phyloP scores from a whole-genome alignment of 2,113 vertebrate species.

The Galbula dea region DNA sequence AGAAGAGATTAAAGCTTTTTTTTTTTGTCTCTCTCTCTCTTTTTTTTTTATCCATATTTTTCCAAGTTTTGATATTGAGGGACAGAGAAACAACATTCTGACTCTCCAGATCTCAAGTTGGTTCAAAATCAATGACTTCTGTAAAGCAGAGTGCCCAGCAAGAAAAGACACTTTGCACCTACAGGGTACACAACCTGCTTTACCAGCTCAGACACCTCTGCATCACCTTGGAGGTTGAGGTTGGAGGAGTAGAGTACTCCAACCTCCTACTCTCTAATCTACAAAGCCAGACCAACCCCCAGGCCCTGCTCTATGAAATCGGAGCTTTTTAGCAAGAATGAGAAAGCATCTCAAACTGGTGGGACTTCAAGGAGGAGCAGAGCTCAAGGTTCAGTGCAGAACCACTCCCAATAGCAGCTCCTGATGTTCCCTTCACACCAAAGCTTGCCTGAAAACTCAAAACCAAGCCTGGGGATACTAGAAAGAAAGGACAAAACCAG shows the following conservation, averaged over 20 bases:
- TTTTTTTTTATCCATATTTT: not conserved
- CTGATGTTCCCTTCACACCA: not conserved
- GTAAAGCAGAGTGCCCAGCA: not conserved
- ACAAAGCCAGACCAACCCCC: not conserved
- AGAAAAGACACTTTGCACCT: not conserved
- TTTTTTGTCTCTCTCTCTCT: not conserved
- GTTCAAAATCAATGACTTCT: not conserved
- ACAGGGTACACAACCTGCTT: not conserved
- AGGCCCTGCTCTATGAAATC: not conserved
- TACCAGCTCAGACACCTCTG: not conserved
- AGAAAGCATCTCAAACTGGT: not conserved
- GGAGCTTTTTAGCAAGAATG: not conserved
- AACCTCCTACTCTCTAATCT: too few species aligned
- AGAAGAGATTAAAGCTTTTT: not conserved
- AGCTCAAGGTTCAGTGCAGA: not conserved
- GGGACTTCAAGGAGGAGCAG: not conserved
- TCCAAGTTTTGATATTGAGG: not conserved
- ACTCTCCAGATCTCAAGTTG: not conserved
- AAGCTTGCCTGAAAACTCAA: not conserved
- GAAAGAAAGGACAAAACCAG: accelerated
- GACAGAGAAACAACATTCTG: not conserved
- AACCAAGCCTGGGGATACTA: not conserved
- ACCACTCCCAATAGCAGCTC: not conserved
- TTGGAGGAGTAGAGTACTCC: too few species aligned
- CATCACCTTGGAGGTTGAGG: not conserved